phyloP scores from a whole-genome alignment of 1,140 invertebrate genomes.

The Chionoecetes opilio region DNA sequence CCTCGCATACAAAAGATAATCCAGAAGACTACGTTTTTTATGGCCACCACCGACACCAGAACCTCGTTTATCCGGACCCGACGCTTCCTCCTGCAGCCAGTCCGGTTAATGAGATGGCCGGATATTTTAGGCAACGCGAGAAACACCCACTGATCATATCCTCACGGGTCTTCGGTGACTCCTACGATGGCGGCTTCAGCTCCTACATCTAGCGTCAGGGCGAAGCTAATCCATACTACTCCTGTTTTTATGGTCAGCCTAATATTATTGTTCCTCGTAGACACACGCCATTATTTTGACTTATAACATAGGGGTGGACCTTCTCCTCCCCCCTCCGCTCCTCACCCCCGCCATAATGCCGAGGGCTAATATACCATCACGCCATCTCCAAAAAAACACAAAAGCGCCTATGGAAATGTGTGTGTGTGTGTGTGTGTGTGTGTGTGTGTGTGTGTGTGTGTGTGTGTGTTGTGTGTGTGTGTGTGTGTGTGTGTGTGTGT shows the following conservation, averaged over 20 bases:
- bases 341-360: conserved; percentile 42
- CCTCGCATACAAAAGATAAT: conserved; percentile 80
- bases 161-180: not conserved
- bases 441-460: conserved; percentile 23
- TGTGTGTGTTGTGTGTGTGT: no score
- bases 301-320: conserved; percentile 71
- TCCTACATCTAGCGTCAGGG: not conserved
- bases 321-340: not conserved
- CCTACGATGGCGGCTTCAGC: not conserved
- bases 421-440: conserved; percentile 14
- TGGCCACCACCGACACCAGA: conserved; percentile 75
- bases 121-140: conserved; percentile 51
- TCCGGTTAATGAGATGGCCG: conserved; percentile 70
- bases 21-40: conserved; percentile 75
- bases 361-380: conserved; percentile 72
- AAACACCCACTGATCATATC: conserved; percentile 34
- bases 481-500: no score
- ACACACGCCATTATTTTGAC: conserved; percentile 76
- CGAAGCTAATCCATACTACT: conserved; percentile 64
- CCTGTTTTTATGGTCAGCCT: conserved; percentile 77
- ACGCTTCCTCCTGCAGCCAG: conserved; percentile 68
- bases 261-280: conserved; percentile 79
- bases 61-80: conserved; percentile 76
- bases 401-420: not conserved
- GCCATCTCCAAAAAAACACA: conserved; percentile 52